Evolutionary conservation across 2,113 vertebrate genomes (phyloP).

Genomic region (Lamprologus sp.): DNA sequence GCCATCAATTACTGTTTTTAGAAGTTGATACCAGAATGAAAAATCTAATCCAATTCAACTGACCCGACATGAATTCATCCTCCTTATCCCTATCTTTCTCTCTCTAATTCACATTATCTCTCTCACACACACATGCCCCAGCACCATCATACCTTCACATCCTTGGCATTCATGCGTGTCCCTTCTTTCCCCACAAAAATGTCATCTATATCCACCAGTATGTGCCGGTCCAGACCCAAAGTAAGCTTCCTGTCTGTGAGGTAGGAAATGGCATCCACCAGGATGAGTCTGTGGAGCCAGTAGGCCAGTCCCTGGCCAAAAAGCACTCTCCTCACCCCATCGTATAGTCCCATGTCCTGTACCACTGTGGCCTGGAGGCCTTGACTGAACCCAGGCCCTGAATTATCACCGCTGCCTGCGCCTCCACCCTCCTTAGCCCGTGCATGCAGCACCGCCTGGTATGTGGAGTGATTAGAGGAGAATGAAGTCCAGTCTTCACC

Average conservation of each 20-base stretch:
- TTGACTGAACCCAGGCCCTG: conserved; percentile 54
- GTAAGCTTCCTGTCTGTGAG: conserved; percentile 84
- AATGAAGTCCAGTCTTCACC: conserved; percentile 94
- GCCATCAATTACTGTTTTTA: background rate
- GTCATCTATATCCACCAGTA: conserved; percentile 93
- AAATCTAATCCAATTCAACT: background rate
- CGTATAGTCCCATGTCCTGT: conserved; percentile 89
- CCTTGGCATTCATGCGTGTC: conserved; percentile 90
- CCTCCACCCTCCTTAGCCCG: conserved; percentile 66
- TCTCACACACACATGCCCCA: background rate
- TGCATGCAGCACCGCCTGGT: conserved; percentile 85
- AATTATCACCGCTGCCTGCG: conserved; percentile 42
- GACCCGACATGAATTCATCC: background rate
- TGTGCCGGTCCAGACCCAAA: conserved; percentile 84
- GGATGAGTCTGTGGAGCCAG: conserved; percentile 91
- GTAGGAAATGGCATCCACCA: conserved; percentile 88
- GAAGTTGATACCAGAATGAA: background rate
- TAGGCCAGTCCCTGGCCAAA: conserved; percentile 93
- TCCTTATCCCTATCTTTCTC: background rate
- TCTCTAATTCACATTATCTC: background rate
- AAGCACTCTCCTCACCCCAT: conserved; percentile 89
- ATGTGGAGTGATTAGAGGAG: conserved; percentile 91
- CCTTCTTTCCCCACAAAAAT: conserved; percentile 96
- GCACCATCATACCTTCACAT: conserved; percentile 85
- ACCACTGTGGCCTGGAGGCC: conserved; percentile 80